These are phyloP conservation scores for Urophycis tenuis DNA, from an alignment of 2,797 vertebrate genomes.

Conservation along the genomic window DNA sequence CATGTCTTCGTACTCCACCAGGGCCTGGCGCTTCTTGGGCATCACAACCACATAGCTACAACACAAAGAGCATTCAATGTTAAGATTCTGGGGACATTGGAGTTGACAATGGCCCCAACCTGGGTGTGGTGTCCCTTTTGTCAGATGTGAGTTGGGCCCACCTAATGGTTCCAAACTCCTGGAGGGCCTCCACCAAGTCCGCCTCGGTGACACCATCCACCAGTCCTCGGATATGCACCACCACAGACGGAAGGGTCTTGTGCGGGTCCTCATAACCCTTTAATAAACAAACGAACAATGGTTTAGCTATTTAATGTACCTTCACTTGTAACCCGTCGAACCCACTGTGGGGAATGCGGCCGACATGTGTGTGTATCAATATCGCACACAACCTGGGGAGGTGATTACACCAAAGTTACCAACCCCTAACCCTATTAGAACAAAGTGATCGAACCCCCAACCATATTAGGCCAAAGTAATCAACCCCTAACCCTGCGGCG, in stretches of 20 bases:
- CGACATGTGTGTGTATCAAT: too few relatives aligned
- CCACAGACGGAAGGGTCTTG: slow-evolving; percentile 90
- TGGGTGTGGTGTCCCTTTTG: too few relatives aligned
- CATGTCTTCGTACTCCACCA: slow-evolving; percentile 95
- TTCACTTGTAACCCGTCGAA: not conserved
- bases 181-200: slow-evolving; percentile 88
- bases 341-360: not conserved
- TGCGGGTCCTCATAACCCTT: slow-evolving; percentile 92
- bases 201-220: slow-evolving; percentile 90
- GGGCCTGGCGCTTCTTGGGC: slow-evolving; percentile 92
- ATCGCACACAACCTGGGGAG: too few relatives aligned
- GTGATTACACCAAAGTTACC: too few relatives aligned
- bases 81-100: not conserved
- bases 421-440: too few relatives aligned
- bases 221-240: slow-evolving; percentile 89
- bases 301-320: not conserved
- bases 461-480: too few relatives aligned
- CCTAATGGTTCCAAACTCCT: slow-evolving; percentile 95
- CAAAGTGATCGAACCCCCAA: too few relatives aligned
- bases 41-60: slow-evolving; percentile 93
- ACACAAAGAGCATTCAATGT: not conserved
- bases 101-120: not conserved
- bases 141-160: slow-evolving; percentile 37
- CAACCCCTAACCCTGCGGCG: too few relatives aligned
- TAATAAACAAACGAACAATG: not conserved